Evolutionary conservation across 2,113 vertebrate genomes (phyloP).

Genomic region (Pterocles burchelli): DNA sequence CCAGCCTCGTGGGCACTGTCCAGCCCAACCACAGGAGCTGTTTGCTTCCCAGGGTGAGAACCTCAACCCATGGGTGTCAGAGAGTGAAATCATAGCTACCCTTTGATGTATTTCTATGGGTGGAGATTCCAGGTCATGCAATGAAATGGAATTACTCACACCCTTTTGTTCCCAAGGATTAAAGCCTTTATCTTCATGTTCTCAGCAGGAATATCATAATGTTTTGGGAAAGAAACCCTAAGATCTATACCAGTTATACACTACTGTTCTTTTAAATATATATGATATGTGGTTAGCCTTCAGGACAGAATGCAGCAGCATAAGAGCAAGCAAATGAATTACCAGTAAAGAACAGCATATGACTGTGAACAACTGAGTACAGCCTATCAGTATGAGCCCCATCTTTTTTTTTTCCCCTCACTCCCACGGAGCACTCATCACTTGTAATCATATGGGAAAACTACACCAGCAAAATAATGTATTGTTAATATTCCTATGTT

Average conservation of each 20-base stretch:
- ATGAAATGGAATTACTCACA: constrained; percentile 63
- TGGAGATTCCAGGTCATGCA: constrained; percentile 63
- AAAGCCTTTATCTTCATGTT: constrained; percentile 63
- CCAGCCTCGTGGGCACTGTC: constrained; percentile 22
- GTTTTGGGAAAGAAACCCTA: constrained; percentile 42
- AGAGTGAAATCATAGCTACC: constrained; percentile 53
- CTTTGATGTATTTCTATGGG: constrained; percentile 72
- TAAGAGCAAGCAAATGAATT: constrained; percentile 36
- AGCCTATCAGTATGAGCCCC: not conserved
- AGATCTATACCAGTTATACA: constrained; percentile 17
- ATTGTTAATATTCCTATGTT: constrained; percentile 51
- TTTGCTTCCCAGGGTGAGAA: constrained; percentile 57
- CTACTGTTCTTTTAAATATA: constrained; percentile 57
- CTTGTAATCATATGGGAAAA: constrained; percentile 67
- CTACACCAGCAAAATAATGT: constrained; percentile 20
- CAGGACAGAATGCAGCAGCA: not conserved
- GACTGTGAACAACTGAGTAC: not conserved
- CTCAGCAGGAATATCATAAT: constrained; percentile 48
- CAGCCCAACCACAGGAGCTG: constrained; percentile 39
- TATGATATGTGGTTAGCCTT: constrained; percentile 53
- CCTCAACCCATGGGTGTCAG: constrained; percentile 46
- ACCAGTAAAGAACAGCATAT: not conserved
- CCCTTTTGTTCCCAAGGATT: constrained; percentile 70
- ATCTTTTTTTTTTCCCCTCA: not conserved
- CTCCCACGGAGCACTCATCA: constrained; percentile 59